Evolutionary conservation across 2,113 vertebrate species (phyloP), one percentile per base, ranked within the genome.

Genomic region (Salvelinus sp.): DNA sequence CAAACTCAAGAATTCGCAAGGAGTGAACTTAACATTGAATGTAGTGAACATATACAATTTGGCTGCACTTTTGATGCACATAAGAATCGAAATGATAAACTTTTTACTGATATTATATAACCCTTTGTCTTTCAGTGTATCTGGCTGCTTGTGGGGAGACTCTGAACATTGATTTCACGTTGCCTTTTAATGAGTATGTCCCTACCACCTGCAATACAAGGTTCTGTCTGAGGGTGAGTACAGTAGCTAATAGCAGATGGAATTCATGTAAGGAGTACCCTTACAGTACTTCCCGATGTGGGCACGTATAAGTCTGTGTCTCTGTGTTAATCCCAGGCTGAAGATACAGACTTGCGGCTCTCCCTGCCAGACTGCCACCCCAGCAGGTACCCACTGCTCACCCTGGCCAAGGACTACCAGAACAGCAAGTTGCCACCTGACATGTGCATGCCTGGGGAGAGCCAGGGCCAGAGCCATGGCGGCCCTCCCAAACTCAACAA

Each of bases 101-200:
- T 0, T 18, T 54, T 54, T 6, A 14, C 13, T 16, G 50, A 14
- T 16, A 18, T 54, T 54, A 5, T 54, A 33, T 33, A 33, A 33
- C 3, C 3, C 50, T 67, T 88, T 89, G 66, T 83, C 75, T 74
- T 69, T 25, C 86, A 99, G 98, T 99, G 79, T 99, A 99, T 92
- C 93, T 99, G 66, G 97, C 96, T 88, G 97, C 97, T 79, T 99
- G 98, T 79, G 98, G 98, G 63, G 97, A 99, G 92, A 99, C 96
- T 4, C 81, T 99, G 85, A 98, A 95, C 88, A 96, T 99, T 85
- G 95, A 96, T 89, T 99, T 99, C 90, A 96, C 95, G 80, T 91
- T 99, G 88, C 96, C 98, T 85, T 99, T 99, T 92, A 95, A 92
- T 78, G 97, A 99, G 84, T 99, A 98, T 88, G 95, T 99, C 92